These are phyloP conservation scores for Melieria omissa DNA, from an alignment of 2,888 invertebrate species.

Conservation along the genomic window DNA sequence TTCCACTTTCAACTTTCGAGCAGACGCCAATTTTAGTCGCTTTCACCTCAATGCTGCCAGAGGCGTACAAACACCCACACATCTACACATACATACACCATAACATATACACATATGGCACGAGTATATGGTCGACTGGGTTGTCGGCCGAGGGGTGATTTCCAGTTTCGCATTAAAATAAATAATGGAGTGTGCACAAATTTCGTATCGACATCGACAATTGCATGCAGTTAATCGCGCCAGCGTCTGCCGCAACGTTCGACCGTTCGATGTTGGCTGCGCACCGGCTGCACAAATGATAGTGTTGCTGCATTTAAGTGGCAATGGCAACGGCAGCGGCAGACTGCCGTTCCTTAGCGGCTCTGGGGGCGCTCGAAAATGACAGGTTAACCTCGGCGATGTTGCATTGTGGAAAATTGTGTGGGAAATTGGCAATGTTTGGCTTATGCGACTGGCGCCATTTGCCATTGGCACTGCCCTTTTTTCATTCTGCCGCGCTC, in stretches of 20 bases:
- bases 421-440: background rate
- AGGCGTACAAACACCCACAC: conserved; percentile 13
- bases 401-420: background rate
- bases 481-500: no score
- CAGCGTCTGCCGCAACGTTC: no score
- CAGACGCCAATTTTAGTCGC: no score
- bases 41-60: background rate
- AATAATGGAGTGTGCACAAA: conserved; percentile 36
- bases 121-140: background rate
- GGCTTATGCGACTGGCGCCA: no score
- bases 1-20: no score
- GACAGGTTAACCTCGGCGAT: background rate
- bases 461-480: no score
- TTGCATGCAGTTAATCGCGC: conserved; percentile 39
- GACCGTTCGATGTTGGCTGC: no score
- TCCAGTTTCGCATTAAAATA: conserved; percentile 25
- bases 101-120: background rate
- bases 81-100: background rate
- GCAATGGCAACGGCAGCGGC: no score
- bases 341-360: no score
- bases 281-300: no score
- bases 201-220: conserved; percentile 27
- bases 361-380: no score
- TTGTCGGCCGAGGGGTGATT: conserved; percentile 3
- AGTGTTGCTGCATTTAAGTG: no score